Evolutionary conservation across 2,113 vertebrate genomes (phyloP).

Genomic region (Phrynocephalus versicolor): DNA sequence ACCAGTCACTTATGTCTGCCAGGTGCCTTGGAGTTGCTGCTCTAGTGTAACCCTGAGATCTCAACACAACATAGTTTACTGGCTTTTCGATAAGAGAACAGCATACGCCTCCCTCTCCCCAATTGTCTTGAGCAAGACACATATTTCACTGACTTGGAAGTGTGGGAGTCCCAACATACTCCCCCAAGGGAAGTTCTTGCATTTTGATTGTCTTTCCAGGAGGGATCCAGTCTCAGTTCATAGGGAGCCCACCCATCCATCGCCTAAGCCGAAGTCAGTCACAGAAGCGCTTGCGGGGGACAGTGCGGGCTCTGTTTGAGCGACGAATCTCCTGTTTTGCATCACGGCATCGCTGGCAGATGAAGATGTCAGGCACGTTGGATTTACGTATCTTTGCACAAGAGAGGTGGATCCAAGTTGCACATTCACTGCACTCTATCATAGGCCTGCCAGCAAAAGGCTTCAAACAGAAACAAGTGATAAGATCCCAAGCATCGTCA

Average conservation of each 20-base stretch:
- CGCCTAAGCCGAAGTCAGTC: constrained; percentile 77
- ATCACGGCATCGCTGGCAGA: constrained; percentile 95
- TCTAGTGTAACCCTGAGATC: constrained; percentile 32
- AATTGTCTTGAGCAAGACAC: background rate
- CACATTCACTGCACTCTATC: constrained; percentile 95
- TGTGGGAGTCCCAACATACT: constrained; percentile 8
- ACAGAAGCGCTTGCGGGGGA: constrained; percentile 91
- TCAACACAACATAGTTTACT: background rate
- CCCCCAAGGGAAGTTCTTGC: constrained; percentile 23
- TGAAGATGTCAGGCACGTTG: constrained; percentile 96
- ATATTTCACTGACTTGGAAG: constrained; percentile 5
- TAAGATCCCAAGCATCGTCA: constrained; percentile 96
- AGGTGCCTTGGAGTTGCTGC: constrained; percentile 21
- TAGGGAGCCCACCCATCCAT: constrained; percentile 26
- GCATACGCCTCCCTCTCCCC: background rate
- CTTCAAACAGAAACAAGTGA: constrained; percentile 99
- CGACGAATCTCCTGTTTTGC: constrained; percentile 90
- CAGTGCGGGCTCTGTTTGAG: constrained; percentile 90
- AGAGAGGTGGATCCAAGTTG: constrained; percentile 97
- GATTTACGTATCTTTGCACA: constrained; percentile 98
- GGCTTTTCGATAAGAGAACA: rapidly evolving
- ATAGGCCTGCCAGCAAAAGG: constrained; percentile 96
- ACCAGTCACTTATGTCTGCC: constrained; percentile 22
- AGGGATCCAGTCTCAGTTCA: constrained; percentile 30
- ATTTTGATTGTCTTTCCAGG: constrained; percentile 67